phyloP scores from a whole-genome alignment of 2,888 invertebrate species.

The Agrotis puta region DNA sequence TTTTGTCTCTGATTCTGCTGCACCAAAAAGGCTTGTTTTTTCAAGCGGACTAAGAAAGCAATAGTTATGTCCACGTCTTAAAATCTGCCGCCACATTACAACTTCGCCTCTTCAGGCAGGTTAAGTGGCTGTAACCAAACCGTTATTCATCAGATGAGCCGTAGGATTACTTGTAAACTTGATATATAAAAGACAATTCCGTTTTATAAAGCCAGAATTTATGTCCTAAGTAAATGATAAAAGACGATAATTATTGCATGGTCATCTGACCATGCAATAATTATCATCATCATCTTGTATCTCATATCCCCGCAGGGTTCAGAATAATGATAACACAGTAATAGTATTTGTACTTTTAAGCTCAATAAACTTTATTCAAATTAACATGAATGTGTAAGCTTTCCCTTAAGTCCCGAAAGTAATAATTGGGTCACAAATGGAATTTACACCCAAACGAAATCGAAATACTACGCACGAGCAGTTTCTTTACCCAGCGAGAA shows the following conservation, averaged over 20 bases:
- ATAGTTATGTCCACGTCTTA: constrained; percentile 1
- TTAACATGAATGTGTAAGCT: constrained; percentile 25
- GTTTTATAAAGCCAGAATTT: constrained; percentile 7
- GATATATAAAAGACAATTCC: constrained; percentile 15
- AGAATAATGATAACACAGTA: neutral
- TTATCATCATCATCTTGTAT: constrained; percentile 3
- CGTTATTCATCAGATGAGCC: constrained; percentile 15
- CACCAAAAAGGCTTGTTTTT: constrained; percentile 44
- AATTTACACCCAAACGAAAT: constrained; percentile 42
- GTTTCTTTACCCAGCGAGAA: constrained; percentile 39
- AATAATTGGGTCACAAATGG: constrained; percentile 55
- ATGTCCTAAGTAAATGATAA: no score
- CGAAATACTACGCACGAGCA: constrained; percentile 31
- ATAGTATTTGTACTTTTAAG: neutral
- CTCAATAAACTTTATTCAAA: constrained; percentile 5
- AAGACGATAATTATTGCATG: no score
- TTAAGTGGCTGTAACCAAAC: constrained; percentile 24
- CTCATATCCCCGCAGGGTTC: neutral
- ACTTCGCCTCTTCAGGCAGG: neutral
- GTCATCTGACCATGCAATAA: no score
- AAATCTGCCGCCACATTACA: constrained; percentile 11
- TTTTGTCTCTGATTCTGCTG: constrained; percentile 45
- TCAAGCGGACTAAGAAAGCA: constrained; percentile 23
- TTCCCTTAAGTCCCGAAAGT: constrained; percentile 43
- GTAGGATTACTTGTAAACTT: constrained; percentile 12